These are phyloP conservation scores for Phymorhynchus buccinoides DNA, from an alignment of 1,140 invertebrate species.

Conservation along the genomic window DNA sequence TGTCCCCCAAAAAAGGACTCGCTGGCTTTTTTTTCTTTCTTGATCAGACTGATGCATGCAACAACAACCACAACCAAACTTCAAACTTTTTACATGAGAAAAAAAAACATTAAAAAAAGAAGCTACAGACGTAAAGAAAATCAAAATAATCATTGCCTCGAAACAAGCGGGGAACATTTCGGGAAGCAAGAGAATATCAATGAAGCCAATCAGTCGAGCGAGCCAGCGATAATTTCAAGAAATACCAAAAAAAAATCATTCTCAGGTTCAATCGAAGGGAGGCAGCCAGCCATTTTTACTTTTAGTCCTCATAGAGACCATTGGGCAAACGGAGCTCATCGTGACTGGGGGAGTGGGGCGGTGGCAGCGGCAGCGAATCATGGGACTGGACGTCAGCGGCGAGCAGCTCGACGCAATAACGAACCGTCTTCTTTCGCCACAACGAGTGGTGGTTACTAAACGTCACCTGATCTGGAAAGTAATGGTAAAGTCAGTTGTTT, in stretches of 20 bases:
- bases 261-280: too few species aligned
- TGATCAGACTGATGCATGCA: too few species aligned
- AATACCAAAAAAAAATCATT: not conserved
- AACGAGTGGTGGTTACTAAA: slow-evolving; percentile 32
- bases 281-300: not conserved
- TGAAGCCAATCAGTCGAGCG: not conserved
- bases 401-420: slow-evolving; percentile 32
- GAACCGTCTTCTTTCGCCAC: slow-evolving; percentile 26
- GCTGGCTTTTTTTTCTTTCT: too few species aligned
- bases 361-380: too few species aligned
- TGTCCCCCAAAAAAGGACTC: too few species aligned
- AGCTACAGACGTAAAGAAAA: too few species aligned
- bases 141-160: too few species aligned
- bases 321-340: not conserved
- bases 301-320: not conserved
- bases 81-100: too few species aligned
- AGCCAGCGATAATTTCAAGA: not conserved
- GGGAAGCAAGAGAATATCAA: not conserved
- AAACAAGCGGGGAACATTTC: too few species aligned
- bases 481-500: slow-evolving; percentile 1
- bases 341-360: not conserved
- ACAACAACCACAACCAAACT: too few species aligned
- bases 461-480: slow-evolving; percentile 32
- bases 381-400: too few species aligned
- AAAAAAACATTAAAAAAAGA: too few species aligned